Percentiles rank a stretch among this genome's conserved stretches.
phyloP scores from a whole-genome alignment of 2,113 vertebrate genomes.

The Telmatochromis sp. region DNA sequence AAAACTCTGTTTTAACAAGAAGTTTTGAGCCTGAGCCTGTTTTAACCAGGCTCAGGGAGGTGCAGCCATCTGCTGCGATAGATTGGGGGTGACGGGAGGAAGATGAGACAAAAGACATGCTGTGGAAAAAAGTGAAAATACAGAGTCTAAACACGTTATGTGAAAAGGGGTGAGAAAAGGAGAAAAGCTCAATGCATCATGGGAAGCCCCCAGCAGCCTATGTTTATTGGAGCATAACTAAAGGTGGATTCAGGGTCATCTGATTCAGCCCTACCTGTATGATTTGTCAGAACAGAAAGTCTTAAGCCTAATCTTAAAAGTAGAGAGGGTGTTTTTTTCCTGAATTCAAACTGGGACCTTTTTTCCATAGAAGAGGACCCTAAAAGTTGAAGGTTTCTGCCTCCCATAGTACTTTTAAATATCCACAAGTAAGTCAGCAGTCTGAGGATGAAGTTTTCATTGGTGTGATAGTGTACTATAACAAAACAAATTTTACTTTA shows the following conservation, averaged over 20 bases:
- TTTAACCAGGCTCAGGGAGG: not conserved
- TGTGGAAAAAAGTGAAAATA: not conserved
- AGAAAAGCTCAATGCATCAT: not conserved
- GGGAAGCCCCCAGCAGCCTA: not conserved
- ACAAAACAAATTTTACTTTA: not conserved
- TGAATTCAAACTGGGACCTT: not conserved
- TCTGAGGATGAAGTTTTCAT: not conserved
- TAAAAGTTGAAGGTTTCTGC: not conserved
- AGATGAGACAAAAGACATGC: not conserved
- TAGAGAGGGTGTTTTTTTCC: not conserved
- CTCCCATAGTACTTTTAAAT: not conserved
- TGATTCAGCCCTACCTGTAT: not conserved
- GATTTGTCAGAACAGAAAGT: not conserved
- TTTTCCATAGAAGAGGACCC: not conserved
- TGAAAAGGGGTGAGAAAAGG: not conserved
- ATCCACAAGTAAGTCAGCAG: not conserved
- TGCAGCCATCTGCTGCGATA: not conserved
- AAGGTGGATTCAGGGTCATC: not conserved
- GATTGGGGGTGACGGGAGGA: not conserved
- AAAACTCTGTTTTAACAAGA: not conserved
- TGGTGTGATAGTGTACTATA: not conserved
- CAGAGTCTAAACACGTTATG: not conserved
- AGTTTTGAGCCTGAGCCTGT: too few species aligned
- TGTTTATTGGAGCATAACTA: not conserved
- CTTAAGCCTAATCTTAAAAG: not conserved